Conservation (phyloP, 1,140 invertebrate genomes). For the Melanaphis sacchari region DNA sequence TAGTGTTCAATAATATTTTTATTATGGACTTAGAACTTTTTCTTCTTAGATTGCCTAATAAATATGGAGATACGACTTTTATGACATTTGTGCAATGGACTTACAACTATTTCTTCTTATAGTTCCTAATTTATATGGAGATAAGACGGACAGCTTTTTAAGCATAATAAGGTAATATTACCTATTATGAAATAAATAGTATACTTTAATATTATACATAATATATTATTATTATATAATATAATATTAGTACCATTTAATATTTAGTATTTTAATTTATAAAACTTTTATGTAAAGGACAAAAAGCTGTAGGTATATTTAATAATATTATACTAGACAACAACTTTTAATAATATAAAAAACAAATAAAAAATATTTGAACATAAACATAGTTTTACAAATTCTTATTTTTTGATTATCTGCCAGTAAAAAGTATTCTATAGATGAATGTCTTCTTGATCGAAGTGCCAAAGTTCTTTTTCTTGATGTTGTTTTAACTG, state of each 20-base stretch:
- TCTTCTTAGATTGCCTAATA: constrained; percentile 17
- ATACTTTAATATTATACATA: too few species aligned
- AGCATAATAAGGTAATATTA: neutral
- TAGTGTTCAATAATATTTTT: neutral
- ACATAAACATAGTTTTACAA: too few species aligned
- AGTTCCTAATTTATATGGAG: constrained; percentile 30
- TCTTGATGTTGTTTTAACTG: too few species aligned
- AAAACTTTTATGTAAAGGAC: neutral
- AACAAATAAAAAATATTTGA: neutral
- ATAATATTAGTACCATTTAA: neutral
- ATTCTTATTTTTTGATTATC: too few species aligned
- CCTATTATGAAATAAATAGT: constrained; percentile 2
- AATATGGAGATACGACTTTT: constrained; percentile 31
- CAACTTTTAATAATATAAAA: constrained; percentile 1
- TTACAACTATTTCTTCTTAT: constrained; percentile 22
- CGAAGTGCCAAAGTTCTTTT: too few species aligned
- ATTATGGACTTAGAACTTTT: constrained; percentile 30
- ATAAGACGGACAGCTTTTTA: constrained; percentile 20
- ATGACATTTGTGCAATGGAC: constrained; percentile 21
- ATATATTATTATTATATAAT: neutral
- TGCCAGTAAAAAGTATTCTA: too few species aligned
- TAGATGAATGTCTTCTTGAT: too few species aligned
- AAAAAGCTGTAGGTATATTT: neutral
- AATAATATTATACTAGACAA: neutral
- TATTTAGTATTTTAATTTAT: constrained; percentile 14